Percentiles rank a stretch among this genome's conserved stretches.
These are phyloP conservation scores for Hymenochirus boettgeri DNA, from an alignment of 2,113 vertebrate species.

Conservation along the genomic window DNA sequence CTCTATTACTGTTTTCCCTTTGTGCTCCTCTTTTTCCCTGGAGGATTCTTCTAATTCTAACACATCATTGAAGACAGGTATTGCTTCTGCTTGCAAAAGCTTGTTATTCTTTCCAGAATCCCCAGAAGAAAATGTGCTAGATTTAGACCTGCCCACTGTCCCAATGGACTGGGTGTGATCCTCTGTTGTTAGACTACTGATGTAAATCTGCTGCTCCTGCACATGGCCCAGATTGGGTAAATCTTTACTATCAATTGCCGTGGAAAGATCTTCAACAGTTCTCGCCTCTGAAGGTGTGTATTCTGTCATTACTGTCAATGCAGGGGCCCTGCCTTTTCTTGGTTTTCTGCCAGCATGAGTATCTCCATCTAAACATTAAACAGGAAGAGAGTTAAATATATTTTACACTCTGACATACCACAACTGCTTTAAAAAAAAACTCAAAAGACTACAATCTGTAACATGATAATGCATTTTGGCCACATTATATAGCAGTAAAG, in stretches of 20 bases:
- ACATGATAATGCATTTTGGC: constrained; percentile 46
- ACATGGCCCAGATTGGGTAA: constrained; percentile 50
- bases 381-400: constrained; percentile 52
- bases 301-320: constrained; percentile 33
- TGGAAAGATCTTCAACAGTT: constrained; percentile 31
- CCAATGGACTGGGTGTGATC: constrained; percentile 55
- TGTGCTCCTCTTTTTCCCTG: constrained; percentile 37
- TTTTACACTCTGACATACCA: constrained; percentile 47
- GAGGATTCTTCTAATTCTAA: constrained; percentile 43
- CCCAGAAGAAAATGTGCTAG: constrained; percentile 47
- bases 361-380: constrained; percentile 58
- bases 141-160: constrained; percentile 48
- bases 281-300: constrained; percentile 26
- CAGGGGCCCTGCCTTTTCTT: constrained; percentile 43
- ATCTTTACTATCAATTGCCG: constrained; percentile 29
- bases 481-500: constrained; percentile 37
- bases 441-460: constrained; percentile 15
- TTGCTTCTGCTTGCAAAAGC: constrained; percentile 48
- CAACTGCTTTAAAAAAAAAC: constrained; percentile 29
- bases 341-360: constrained; percentile 48
- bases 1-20: constrained; percentile 49
- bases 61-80: constrained; percentile 48
- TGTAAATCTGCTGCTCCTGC: constrained; percentile 56
- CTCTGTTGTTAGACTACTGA: constrained; percentile 40
- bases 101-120: constrained; percentile 44